Base-by-base conservation (phyloP, 2,113 vertebrate genomes). In the Xiphophorus couchianus region DNA sequence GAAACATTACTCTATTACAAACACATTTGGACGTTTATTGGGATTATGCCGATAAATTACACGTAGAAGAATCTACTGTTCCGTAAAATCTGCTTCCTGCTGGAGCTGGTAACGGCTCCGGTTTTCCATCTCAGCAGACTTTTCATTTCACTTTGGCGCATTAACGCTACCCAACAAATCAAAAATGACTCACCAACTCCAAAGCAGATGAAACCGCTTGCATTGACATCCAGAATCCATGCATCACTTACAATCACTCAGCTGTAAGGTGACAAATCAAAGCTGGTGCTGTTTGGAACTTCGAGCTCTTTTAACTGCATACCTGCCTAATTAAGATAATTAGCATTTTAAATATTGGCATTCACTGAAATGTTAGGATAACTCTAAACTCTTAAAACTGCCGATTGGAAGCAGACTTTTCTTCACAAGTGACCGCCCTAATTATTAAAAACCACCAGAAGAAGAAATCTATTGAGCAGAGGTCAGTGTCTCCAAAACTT, bases 391-490 rank as follows among this genome's bases (percentile, higher is more conserved):
- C 35, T 37, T 37, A 37, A 37, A 37, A 37, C 10, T 2, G n/a
- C 15, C 0, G 10, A 10, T 42, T 12, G 54, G 0, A 7, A 27
- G 22, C 17, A 51, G 19, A 35, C 13, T 42, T 42, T 37, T 15
- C 14, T 42, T 42, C 39, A 14, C 39, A 42, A 42, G 12, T 42
- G 37, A n/a, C 29, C 31, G 69, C 17, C 71, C 29, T 74, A 71
- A 76, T 82, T 80, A 74, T 71, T 66, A 73, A 74, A 42, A 73
- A 58, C 71, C 4, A 66, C 48, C 42, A 48, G 35, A 22, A 67
- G 67, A 22, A 66, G 42, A 31, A 61, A 71, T 30, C 74, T 68
- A 44, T 76, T 73, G 73, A 71, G 31, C 61, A 29, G 6, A 68
- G 77, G 77, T 86, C 82, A 71, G 58, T 44, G 51, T 14, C 25